Conservation (phyloP, 1,140 invertebrate genomes). For the Psilanteris sp. region DNA sequence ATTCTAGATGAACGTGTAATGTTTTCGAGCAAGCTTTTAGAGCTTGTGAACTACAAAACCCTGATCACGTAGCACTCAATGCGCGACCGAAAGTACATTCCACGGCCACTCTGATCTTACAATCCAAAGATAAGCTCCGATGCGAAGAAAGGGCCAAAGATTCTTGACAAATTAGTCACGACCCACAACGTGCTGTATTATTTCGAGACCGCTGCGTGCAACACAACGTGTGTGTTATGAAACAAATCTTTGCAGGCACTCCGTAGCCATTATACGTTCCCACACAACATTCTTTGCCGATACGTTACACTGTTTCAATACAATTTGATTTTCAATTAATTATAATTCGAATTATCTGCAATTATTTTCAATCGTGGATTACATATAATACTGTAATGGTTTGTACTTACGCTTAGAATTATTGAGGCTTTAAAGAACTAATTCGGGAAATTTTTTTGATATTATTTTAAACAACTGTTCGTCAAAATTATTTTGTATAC, state of each 20-base stretch:
- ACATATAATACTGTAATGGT: no score
- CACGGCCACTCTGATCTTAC: conserved; percentile 55
- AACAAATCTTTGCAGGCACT: conserved; percentile 9
- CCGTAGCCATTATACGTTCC: no score
- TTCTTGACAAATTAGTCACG: conserved; percentile 64
- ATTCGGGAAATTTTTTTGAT: no score
- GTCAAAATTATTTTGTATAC: no score
- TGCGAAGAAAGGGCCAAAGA: conserved; percentile 48
- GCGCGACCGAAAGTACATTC: conserved; percentile 54
- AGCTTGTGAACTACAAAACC: conserved; percentile 28
- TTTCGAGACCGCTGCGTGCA: conserved; percentile 38
- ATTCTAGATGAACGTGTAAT: conserved; percentile 56
- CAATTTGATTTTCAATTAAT: no score
- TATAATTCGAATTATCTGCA: no score
- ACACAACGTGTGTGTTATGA: conserved; percentile 8
- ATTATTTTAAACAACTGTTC: no score
- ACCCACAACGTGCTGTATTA: conserved; percentile 54
- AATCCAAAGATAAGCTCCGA: conserved; percentile 46
- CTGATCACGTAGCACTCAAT: conserved; percentile 58
- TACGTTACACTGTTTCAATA: no score
- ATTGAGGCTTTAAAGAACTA: no score
- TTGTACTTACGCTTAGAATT: no score
- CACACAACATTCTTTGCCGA: no score
- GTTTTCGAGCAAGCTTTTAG: conserved; percentile 31
- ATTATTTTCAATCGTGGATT: no score